phyloP scores from a whole-genome alignment of 2,113 vertebrate genomes.

The Thamnaconus septentrionalis region DNA sequence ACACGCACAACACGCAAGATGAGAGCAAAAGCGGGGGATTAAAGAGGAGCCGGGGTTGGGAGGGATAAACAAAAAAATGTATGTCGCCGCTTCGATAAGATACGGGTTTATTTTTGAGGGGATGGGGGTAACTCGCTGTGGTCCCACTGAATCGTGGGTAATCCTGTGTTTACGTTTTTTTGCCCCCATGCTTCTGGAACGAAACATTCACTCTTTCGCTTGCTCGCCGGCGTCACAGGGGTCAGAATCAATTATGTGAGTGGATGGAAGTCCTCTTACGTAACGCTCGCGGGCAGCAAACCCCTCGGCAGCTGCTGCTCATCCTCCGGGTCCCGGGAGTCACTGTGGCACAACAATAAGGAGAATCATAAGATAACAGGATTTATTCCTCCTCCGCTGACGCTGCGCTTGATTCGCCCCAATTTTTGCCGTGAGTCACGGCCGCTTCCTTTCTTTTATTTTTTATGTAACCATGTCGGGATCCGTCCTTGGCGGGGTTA shows the following conservation, averaged over 20 bases:
- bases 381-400: too few relatives aligned
- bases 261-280: constrained; percentile 59
- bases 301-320: constrained; percentile 58
- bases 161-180: constrained; percentile 31
- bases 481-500: constrained; percentile 49
- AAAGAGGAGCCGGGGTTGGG: constrained; percentile 16
- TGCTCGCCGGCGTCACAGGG: constrained; percentile 38
- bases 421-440: constrained; percentile 47
- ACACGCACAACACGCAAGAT: not conserved
- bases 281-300: constrained; percentile 48
- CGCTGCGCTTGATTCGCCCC: not conserved
- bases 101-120: not conserved
- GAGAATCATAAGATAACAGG: constrained; percentile 29
- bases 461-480: constrained; percentile 44
- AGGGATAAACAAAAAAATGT: constrained; percentile 18
- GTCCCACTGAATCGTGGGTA: not conserved
- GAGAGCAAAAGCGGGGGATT: constrained; percentile 28
- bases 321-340: constrained; percentile 31
- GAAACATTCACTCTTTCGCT: constrained; percentile 24
- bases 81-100: too few relatives aligned
- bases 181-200: constrained; percentile 9
- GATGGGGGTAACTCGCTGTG: not conserved
- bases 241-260: constrained; percentile 63
- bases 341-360: constrained; percentile 26
- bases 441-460: constrained; percentile 23